Evolutionary conservation across 2,113 vertebrate genomes (phyloP).

Genomic region (Atherinomorus stipes): DNA sequence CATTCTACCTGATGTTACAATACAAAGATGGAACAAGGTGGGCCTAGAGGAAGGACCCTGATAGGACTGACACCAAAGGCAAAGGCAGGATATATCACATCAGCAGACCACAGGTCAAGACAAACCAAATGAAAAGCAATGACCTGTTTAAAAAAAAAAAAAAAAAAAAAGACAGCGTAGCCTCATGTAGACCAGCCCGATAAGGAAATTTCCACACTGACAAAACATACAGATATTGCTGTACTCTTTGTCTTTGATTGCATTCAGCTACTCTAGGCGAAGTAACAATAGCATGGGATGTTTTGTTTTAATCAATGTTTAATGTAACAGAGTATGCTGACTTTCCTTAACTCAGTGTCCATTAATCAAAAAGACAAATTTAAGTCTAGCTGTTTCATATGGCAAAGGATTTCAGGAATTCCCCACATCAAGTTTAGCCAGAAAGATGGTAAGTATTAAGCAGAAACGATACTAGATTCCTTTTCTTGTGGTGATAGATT

Average conservation of each 20-base stretch:
- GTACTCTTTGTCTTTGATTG: background rate
- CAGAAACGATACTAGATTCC: background rate
- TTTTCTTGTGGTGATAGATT: background rate
- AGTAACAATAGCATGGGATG: background rate
- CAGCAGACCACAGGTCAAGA: slow-evolving; percentile 28
- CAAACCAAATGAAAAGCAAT: slow-evolving; percentile 11
- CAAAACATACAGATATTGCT: background rate
- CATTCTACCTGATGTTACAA: slow-evolving; percentile 59
- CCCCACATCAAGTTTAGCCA: background rate
- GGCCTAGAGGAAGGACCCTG: slow-evolving; percentile 58
- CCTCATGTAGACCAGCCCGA: background rate
- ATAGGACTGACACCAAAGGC: slow-evolving; percentile 74
- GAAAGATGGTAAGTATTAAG: background rate
- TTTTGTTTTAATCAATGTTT: background rate
- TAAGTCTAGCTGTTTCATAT: background rate
- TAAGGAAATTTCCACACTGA: background rate
- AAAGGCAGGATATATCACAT: slow-evolving; percentile 43
- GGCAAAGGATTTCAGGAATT: background rate
- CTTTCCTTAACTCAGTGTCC: background rate
- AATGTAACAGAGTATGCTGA: background rate
- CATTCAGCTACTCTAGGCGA: background rate
- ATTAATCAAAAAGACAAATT: background rate
- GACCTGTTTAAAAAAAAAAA: slow-evolving; percentile 16
- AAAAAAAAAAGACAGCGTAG: too few species aligned
- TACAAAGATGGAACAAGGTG: slow-evolving; percentile 51